Base-by-base conservation (phyloP, 2,113 vertebrate species). In the Meleagris gallopavo region DNA sequence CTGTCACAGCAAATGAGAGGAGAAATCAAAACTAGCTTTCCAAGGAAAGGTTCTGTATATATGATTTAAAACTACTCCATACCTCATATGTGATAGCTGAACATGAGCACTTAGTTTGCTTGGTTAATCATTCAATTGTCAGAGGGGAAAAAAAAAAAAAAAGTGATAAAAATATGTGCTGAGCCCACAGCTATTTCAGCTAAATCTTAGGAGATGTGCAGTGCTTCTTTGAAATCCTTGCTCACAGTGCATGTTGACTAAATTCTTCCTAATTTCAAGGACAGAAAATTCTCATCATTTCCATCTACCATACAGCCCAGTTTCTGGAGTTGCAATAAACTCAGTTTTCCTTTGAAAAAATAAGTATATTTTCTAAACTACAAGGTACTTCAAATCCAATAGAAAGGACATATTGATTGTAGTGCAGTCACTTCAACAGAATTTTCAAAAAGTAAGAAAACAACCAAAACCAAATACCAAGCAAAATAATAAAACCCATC, bases 11-110 rank as follows among this genome's bases (percentile, higher is more conserved):
- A 69, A 66, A 94, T 5, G 0, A 61, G 13, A 89, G 15, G 71
- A 87, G 67, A 88, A 87, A 76, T 48, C 71, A 40, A 79, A 83
- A 76, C 13, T 21, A 73, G 11, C 25, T 87, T 92, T 79, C 67
- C 50, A 85, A 87, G 21, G 55, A 73, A 80, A 89, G 14, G 13
- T 88, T 75, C 77, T 77, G 17, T 80, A 19, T 66, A 20, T 67
- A 40, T 67, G 13, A 78, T 71, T 89, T 77, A 92, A 60, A 88
- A 92, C 46, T 93, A 91, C 38, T 91, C 21, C 61, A 67, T 38
- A 80, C 21, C 4, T 81, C 88, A 74, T 38, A 30, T 93, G 72
- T 90, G 79, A 86, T 21, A 86, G 38, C 24, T 54, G 50, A 93
- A 83, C 58, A 67, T 45, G 40, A 94, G 74, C 58, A 60, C 25